A percentile compares a stretch with the other conserved stretches of the same genome.
These are phyloP conservation scores for Xenopus laevis DNA, from an alignment of 2,113 vertebrate genomes.

Conservation along the genomic window DNA sequence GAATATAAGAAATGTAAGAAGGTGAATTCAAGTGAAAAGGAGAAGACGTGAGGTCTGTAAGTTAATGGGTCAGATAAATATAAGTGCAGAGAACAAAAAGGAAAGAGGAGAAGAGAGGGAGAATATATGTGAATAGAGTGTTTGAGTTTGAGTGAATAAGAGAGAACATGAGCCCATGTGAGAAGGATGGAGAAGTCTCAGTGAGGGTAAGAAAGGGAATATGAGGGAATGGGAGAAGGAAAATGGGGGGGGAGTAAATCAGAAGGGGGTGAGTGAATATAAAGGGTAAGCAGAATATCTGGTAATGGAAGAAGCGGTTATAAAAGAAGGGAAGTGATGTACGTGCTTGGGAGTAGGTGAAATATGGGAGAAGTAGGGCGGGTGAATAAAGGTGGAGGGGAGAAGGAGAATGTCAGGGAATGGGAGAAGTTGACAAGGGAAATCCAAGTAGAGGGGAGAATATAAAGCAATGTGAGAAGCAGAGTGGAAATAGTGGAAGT, in stretches of 20 bases:
- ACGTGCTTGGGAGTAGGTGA: no score
- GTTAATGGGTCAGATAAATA: no score
- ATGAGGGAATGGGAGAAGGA: not conserved
- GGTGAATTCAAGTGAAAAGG: not conserved
- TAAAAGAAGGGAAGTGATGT: not conserved
- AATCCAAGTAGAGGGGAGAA: not conserved
- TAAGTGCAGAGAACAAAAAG: not conserved
- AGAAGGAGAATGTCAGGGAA: not conserved
- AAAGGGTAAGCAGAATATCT: no score
- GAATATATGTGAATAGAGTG: not conserved
- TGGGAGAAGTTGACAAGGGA: no score
- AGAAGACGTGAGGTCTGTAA: no score
- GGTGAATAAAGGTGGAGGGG: not conserved
- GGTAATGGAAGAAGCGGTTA: not conserved
- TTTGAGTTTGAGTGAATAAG: no score
- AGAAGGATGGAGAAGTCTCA: not conserved
- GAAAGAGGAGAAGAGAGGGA: not conserved
- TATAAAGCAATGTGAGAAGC: not conserved
- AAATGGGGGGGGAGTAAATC: not conserved
- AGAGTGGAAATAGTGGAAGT: not conserved
- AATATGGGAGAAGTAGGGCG: not conserved
- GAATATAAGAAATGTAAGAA: not conserved
- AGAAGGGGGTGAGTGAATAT: no score
- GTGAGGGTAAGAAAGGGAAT: not conserved
- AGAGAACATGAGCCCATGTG: no score